Evolutionary conservation across 2,797 vertebrate genomes (phyloP).

Genomic region (Halcyon chelicuti): DNA sequence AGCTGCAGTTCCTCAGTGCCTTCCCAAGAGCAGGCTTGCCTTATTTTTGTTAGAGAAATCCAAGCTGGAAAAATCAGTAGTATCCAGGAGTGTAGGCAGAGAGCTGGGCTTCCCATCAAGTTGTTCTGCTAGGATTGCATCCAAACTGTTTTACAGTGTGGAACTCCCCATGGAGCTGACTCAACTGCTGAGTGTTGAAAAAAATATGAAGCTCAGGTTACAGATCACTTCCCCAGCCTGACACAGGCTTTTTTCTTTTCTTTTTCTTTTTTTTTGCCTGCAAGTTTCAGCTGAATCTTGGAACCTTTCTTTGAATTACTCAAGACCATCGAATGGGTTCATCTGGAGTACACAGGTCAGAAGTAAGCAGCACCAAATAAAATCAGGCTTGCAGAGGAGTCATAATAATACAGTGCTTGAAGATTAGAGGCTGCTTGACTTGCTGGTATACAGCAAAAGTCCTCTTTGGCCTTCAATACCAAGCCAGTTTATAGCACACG

Average conservation of each 20-base stretch:
- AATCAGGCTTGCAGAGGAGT: conserved; percentile 7
- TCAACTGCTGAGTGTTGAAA: conserved; percentile 9
- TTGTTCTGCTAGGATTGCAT: conserved; percentile 31
- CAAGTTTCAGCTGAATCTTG: not conserved
- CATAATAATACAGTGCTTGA: not conserved
- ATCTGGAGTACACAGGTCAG: conserved; percentile 21
- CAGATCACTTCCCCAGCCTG: conserved; percentile 11
- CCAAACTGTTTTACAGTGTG: not conserved
- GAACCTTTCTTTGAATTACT: not conserved
- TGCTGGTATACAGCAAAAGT: not conserved
- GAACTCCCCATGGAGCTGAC: conserved; percentile 41
- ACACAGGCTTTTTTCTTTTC: not conserved
- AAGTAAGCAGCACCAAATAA: not conserved
- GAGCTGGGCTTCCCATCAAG: conserved; percentile 39
- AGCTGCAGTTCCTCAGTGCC: not conserved
- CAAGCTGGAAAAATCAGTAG: not conserved
- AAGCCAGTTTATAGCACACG: not conserved
- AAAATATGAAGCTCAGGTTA: conserved; percentile 9
- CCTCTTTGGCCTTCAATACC: not conserved
- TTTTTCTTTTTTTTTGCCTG: not conserved
- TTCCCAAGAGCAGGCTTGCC: not conserved
- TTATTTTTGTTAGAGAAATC: not conserved
- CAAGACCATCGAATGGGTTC: conserved; percentile 12
- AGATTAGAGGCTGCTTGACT: not conserved
- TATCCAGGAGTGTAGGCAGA: not conserved